phyloP scores from a whole-genome alignment of 30 jellyfish, hydroid and myxozoan genomes.

The Cassiopea xamachana region DNA sequence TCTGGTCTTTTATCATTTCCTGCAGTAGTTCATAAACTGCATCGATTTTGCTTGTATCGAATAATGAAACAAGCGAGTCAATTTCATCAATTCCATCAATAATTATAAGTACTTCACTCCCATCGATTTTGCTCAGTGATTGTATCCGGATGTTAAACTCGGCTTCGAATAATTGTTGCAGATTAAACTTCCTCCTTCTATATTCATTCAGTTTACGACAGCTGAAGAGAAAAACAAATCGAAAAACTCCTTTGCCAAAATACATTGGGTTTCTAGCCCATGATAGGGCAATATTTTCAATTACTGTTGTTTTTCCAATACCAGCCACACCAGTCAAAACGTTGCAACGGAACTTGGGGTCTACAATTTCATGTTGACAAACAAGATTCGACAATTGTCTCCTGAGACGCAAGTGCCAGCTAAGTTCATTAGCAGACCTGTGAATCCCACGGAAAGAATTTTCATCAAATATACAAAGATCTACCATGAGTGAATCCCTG shows the following conservation, averaged over 20 bases:
- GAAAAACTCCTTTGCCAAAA: not conserved
- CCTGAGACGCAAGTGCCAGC: not conserved
- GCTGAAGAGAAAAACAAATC: constrained; percentile 7
- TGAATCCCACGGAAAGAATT: not conserved
- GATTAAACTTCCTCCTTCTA: not conserved
- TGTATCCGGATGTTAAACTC: not conserved
- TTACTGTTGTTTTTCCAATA: constrained; percentile 4
- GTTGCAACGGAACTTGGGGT: not conserved
- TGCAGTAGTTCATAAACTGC: constrained; percentile 5
- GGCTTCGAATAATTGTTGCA: not conserved
- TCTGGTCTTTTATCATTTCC: constrained; percentile 15
- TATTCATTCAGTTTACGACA: constrained; percentile 21
- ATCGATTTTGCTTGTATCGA: not conserved
- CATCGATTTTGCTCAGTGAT: not conserved
- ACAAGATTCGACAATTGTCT: not conserved
- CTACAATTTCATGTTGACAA: not conserved
- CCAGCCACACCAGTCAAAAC: constrained; percentile 19
- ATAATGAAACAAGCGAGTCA: not conserved
- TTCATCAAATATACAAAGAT: not conserved
- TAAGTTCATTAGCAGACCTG: constrained; percentile 1
- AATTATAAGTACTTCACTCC: constrained; percentile 2
- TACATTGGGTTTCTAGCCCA: not conserved
- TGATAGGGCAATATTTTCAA: constrained; percentile 7
- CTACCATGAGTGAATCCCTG: constrained; percentile 20
- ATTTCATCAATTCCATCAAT: constrained; percentile 33